These are phyloP conservation scores for Gobiocypris rarus DNA, from an alignment of 2,113 vertebrate species.

Conservation along the genomic window DNA sequence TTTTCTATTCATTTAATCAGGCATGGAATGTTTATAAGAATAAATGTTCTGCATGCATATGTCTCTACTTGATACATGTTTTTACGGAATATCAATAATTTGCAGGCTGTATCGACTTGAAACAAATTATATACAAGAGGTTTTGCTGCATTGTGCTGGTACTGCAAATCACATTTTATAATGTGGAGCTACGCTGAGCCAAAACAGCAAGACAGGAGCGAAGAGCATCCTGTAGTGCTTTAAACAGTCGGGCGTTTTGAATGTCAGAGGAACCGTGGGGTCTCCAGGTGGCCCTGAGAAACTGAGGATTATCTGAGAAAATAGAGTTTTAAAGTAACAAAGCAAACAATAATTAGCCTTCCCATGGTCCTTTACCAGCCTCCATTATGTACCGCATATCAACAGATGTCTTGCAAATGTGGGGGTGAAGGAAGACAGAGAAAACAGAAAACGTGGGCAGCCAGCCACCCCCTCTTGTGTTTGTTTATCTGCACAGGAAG, in stretches of 20 bases:
- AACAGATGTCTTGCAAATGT: conserved; percentile 14
- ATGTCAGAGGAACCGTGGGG: conserved; percentile 16
- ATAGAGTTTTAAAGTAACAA: conserved; percentile 13
- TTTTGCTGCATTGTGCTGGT: background rate
- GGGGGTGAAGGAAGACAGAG: background rate
- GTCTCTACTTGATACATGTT: background rate
- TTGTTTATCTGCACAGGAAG: conserved; percentile 49
- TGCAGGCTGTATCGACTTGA: background rate
- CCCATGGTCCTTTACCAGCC: background rate
- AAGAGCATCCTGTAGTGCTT: conserved; percentile 21
- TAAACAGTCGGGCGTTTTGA: background rate
- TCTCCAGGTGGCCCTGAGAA: conserved; percentile 17
- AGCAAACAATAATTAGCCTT: conserved; percentile 13
- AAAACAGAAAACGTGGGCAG: background rate
- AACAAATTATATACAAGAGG: background rate
- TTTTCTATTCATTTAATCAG: background rate
- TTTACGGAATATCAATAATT: background rate
- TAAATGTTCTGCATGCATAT: background rate
- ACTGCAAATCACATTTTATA: background rate
- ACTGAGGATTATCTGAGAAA: conserved; percentile 15
- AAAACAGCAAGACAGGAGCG: conserved; percentile 11
- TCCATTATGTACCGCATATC: background rate
- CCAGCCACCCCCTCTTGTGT: background rate
- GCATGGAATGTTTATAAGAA: background rate
- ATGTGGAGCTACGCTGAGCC: background rate